Conservation (phyloP, 2,888 invertebrate genomes). For the Asteroscopus sphinx region DNA sequence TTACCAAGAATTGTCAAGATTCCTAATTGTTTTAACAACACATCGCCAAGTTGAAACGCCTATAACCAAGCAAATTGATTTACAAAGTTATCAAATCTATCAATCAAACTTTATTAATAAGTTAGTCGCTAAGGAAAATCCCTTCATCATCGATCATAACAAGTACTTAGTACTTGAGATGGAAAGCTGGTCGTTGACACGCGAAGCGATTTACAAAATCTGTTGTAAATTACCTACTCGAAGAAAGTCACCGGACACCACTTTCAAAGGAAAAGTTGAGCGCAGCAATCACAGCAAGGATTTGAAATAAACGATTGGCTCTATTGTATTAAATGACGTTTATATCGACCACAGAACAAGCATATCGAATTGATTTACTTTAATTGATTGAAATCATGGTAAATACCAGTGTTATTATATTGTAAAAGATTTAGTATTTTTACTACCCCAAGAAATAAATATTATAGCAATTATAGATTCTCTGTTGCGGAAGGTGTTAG, state of each 20-base stretch:
- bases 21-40: constrained; percentile 34
- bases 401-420: constrained; percentile 2
- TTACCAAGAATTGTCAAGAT: constrained; percentile 29
- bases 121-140: constrained; percentile 32
- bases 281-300: constrained; percentile 48
- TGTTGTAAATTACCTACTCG: constrained; percentile 58
- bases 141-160: constrained; percentile 20
- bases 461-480: too few relatives aligned
- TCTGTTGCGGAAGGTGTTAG: background rate
- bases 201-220: constrained; percentile 62
- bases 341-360: too few relatives aligned
- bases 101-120: constrained; percentile 38
- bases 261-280: constrained; percentile 56
- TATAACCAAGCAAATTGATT: constrained; percentile 29
- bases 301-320: constrained; percentile 34
- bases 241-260: constrained; percentile 50
- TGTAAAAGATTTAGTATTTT: constrained; percentile 18
- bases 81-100: constrained; percentile 32
- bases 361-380: too few relatives aligned
- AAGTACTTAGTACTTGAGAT: constrained; percentile 46
- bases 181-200: constrained; percentile 60
- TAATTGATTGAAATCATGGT: constrained; percentile 16
- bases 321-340: constrained; percentile 20
- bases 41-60: constrained; percentile 7
- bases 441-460: constrained; percentile 8